phyloP scores from a whole-genome alignment of 37 sponge, comb jelly and placozoan species.

The Corticium candelabrum region DNA sequence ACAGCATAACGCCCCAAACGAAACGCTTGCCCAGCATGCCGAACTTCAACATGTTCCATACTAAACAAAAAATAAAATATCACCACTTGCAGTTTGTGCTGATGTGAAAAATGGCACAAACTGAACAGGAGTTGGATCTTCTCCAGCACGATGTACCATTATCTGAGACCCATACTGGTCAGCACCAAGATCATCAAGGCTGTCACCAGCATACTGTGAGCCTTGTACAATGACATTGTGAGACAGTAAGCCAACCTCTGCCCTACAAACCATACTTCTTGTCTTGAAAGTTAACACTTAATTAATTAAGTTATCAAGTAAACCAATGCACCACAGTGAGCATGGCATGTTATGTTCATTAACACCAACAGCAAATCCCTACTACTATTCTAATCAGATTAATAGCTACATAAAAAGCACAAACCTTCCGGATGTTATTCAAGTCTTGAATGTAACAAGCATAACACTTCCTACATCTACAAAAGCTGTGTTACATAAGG shows the following conservation, averaged over 20 bases:
- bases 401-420: too few species aligned
- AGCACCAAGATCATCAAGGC: slow-evolving; percentile 29
- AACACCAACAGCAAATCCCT: too few species aligned
- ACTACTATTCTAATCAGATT: too few species aligned
- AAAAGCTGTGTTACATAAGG: too few species aligned
- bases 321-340: too few species aligned
- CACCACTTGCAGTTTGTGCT: background rate
- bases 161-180: slow-evolving; percentile 74
- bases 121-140: slow-evolving; percentile 61
- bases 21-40: slow-evolving; percentile 73
- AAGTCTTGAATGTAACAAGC: too few species aligned
- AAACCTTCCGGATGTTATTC: too few species aligned
- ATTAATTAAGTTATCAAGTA: too few species aligned
- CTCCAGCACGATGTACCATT: slow-evolving; percentile 59
- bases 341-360: too few species aligned
- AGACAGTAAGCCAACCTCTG: slow-evolving; percentile 74
- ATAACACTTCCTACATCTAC: too few species aligned
- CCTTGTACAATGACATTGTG: slow-evolving; percentile 77
- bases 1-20: slow-evolving; percentile 81
- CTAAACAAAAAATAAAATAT: background rate
- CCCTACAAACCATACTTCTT: too few species aligned
- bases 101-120: background rate
- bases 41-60: slow-evolving; percentile 42
- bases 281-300: too few species aligned
- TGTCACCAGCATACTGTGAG: slow-evolving; percentile 3